Evolutionary conservation across 1,140 invertebrate genomes (phyloP), one percentile per base, ranked within the genome.

Genomic region (Drosophila willistoni): DNA sequence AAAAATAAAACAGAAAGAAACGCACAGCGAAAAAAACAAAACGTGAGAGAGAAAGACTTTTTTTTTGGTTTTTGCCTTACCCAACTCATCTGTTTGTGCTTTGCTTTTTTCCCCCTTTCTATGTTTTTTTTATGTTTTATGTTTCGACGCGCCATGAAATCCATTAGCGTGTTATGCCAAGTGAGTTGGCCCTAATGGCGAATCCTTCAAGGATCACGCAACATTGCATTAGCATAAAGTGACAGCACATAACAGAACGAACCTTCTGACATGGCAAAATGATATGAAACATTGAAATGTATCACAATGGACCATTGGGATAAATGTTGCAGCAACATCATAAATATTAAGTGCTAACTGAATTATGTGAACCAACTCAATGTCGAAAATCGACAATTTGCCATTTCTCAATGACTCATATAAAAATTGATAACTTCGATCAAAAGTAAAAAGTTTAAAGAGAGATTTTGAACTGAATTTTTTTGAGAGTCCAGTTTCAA

Each of bases 211-310:
- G 73, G 73, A 77, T 77, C 73, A 77, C 73, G 66, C 73, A 64
- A 70, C 73, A 77, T 77, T 77, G 73, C 73, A 77, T 77, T 77
- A 77, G 73, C 73, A 77, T 76, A 77, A 77, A 77, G 73, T 77
- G 73, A 65, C 71, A 72, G 64, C 56, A 59, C 71, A 75, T 71
- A 75, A 74, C 44, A 47, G 7, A 7, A 39, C 36, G 36, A 39
- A 39, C 36, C 10, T 13, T 34, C 59, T 51, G 73, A 54, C 73
- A 76, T 76, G 76, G 75, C 42, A 55, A 76, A 68, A 76, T 76
- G 73, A 76, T 66, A 57, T n/a, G 13, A n/a, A 56, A 56, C 25
- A 56, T 25, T n/a, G 0, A 29, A 55, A 55, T 33, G n/a, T 33
- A 57, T 14, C 29, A 33, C 34, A 59, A 59, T 59, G 56, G 56